Evolutionary conservation across 2,888 invertebrate species (phyloP), one percentile per base, ranked within the genome.

Genomic region (Hydroisotoma schaefferi): DNA sequence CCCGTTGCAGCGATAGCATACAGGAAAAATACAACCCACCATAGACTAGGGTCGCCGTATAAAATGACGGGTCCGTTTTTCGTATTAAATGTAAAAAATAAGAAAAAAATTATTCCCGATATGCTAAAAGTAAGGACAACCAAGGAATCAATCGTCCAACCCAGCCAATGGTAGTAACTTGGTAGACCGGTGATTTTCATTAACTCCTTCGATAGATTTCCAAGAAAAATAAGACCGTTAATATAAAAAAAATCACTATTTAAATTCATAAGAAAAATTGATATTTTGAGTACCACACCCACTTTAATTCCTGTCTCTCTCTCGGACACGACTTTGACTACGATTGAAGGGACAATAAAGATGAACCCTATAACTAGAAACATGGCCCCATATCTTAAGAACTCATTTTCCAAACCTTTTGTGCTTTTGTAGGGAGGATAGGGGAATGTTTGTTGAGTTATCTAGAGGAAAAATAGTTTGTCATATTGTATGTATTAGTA

Each of bases 221-320:
- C n/a, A n/a, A n/a, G n/a, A n/a, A n/a, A n/a, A n/a, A n/a, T n/a
- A n/a, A n/a, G n/a, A n/a, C n/a, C n/a, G n/a, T n/a, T n/a, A n/a
- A n/a, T n/a, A n/a, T n/a, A n/a, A n/a, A n/a, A n/a, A n/a, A n/a
- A n/a, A n/a, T n/a, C n/a, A n/a, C n/a, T n/a, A n/a, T n/a, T n/a
- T n/a, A n/a, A n/a, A n/a, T n/a, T n/a, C n/a, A n/a, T n/a, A n/a
- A n/a, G n/a, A n/a, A 10, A 8, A 15, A 15, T 33, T 33, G 15
- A 8, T 33, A 8, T 8, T 10, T 33, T 10, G 8, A 12, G 33
- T 43, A 18, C 22, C 15, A 2, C 49, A 63, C 62, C 70, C 75
- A 82, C 82, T 76, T 81, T 83, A 26, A 81, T 79, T 38, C 84
- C 84, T 56, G 81, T 78, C 67, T 80, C 77, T 71, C 84, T 84